Evolutionary conservation across 2,888 invertebrate species (phyloP), one percentile per base, ranked within the genome.

Genomic region (Schrankia costaestrigalis): DNA sequence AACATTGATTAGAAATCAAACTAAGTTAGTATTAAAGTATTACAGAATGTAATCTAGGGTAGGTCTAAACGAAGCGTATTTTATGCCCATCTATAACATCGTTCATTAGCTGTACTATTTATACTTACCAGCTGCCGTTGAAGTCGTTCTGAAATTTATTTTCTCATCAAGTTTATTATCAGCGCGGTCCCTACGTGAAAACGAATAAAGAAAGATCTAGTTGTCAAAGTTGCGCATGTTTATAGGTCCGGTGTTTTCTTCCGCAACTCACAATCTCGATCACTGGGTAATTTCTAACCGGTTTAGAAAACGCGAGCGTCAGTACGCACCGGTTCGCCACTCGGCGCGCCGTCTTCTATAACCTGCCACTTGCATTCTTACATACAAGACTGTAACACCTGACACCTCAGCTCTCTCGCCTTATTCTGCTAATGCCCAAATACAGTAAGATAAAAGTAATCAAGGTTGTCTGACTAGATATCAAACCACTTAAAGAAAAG

Each of bases 201-300:
- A 61, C 47, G 63, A 46, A 54, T 61, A 62, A 71, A 73, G 78
- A 81, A 78, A 81, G 71, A 66, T 75, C 67, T 65, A 59, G 62
- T 70, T 74, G 67, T 69, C 57, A 56, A 58, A 59, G 58, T 56
- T 60, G 62, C 56, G 54, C 62, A 65, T 76, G 71, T 76, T 78
- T 73, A 73, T 75, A 76, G 75, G 72, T 70, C 73, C 72, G 74
- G 75, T 77, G 79, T 80, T 85, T 84, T 85, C 83, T 84, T 83
- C 83, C 81, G 78, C 76, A 71, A 78, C 72, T 77, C 71, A 73
- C 76, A 74, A 86, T 82, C 81, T 84, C 85, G 83, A 85, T 84
- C 84, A 86, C 69, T 85, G 68, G 83, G 82, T 79, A 85, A 82
- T 87, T 86, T 87, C 86, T 87, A 87, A 86, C 86, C 81, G 85